Evolutionary conservation across 1,140 invertebrate species (phyloP).

Genomic region (Telenomus remus): DNA sequence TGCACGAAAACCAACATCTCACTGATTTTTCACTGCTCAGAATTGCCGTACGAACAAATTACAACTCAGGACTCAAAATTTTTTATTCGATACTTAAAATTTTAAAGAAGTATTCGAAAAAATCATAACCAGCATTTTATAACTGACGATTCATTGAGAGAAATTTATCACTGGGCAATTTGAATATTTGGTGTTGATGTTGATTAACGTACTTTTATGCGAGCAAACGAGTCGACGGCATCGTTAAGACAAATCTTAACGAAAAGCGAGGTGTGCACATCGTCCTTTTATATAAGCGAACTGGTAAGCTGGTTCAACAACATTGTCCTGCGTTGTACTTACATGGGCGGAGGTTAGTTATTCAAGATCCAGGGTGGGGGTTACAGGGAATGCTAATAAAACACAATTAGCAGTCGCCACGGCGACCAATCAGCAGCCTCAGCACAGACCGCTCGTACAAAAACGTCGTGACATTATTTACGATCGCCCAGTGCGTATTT

Average conservation of each 20-base stretch:
- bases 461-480: slow-evolving; percentile 70
- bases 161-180: slow-evolving; percentile 39
- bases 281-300: slow-evolving; percentile 29
- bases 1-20: too few species aligned
- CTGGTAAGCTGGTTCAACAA: slow-evolving; percentile 62
- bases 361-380: slow-evolving; percentile 49
- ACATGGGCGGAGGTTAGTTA: slow-evolving; percentile 68
- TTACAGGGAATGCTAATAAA: slow-evolving; percentile 69
- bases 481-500: slow-evolving; percentile 63
- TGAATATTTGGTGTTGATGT: slow-evolving; percentile 48
- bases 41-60: too few species aligned
- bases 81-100: too few species aligned
- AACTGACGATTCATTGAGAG: not conserved
- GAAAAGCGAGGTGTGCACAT: slow-evolving; percentile 50
- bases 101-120: too few species aligned
- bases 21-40: too few species aligned
- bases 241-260: slow-evolving; percentile 63
- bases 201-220: slow-evolving; percentile 49
- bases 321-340: slow-evolving; percentile 68
- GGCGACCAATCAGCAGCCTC: slow-evolving; percentile 68
- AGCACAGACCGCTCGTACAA: slow-evolving; percentile 58
- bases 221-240: slow-evolving; percentile 43
- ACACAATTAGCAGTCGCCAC: slow-evolving; percentile 71
- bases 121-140: too few species aligned
- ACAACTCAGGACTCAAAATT: too few species aligned